These are phyloP conservation scores for Drosophila recens DNA, from an alignment of 2,888 invertebrate genomes.

Conservation along the genomic window DNA sequence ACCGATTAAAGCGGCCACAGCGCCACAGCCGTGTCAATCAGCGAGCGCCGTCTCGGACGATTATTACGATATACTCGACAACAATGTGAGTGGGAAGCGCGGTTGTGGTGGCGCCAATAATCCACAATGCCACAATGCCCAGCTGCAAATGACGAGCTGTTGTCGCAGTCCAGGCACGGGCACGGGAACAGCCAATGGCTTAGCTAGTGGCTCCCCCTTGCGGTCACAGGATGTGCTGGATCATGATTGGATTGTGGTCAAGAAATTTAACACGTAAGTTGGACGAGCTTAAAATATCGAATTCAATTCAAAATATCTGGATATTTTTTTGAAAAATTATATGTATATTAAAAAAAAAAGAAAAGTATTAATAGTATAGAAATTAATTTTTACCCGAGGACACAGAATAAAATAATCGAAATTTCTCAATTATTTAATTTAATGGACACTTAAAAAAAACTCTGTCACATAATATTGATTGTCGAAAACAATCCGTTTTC, in stretches of 20 bases:
- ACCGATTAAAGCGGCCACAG: constrained; percentile 85
- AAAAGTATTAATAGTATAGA: too few species aligned
- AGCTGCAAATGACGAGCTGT: constrained; percentile 77
- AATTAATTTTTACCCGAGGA: too few species aligned
- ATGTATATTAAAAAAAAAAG: too few species aligned
- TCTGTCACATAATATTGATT: too few species aligned
- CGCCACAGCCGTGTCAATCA: constrained; percentile 53
- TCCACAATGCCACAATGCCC: constrained; percentile 53
- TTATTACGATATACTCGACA: constrained; percentile 83
- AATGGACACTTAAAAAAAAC: too few species aligned
- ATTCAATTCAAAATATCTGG: too few species aligned
- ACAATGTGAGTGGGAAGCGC: constrained; percentile 68
- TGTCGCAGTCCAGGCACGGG: constrained; percentile 59
- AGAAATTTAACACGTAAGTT: constrained; percentile 87
- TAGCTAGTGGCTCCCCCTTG: constrained; percentile 58
- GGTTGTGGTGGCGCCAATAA: not conserved
- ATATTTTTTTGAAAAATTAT: too few species aligned
- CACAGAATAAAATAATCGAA: too few species aligned
- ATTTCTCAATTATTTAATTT: too few species aligned
- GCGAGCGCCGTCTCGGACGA: constrained; percentile 62
- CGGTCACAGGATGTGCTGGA: constrained; percentile 58
- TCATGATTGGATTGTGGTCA: constrained; percentile 88
- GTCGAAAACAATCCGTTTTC: too few species aligned
- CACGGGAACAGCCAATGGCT: not conserved
- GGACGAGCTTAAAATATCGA: too few species aligned